phyloP scores from a whole-genome alignment of 2,113 vertebrate genomes.

The Nesospiza acunhae region DNA sequence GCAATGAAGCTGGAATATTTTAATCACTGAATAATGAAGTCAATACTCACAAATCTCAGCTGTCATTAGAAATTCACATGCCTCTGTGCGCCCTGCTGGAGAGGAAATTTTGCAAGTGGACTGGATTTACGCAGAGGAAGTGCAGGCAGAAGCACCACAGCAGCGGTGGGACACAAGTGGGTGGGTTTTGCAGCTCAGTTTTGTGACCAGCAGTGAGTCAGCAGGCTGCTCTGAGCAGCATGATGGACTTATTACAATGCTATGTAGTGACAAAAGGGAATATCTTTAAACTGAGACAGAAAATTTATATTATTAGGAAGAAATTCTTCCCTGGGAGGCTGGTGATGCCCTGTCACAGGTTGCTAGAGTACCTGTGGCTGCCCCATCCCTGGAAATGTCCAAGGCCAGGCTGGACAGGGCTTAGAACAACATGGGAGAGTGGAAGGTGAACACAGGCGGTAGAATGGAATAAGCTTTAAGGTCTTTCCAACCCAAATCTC shows the following conservation, averaged over 20 bases:
- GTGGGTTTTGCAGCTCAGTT: not conserved
- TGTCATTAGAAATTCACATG: not conserved
- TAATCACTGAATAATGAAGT: conserved; percentile 45
- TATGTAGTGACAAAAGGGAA: not conserved
- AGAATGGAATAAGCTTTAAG: not conserved
- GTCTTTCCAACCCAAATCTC: not conserved
- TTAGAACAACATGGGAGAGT: not conserved
- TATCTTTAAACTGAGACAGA: not conserved
- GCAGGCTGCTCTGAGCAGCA: not conserved
- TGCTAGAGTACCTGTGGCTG: not conserved
- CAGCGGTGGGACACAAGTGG: accelerated
- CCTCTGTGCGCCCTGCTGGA: not conserved
- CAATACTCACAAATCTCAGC: conserved; percentile 1
- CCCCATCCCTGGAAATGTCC: not conserved
- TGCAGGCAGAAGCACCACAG: not conserved
- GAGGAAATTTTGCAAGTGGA: not conserved
- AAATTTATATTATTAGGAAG: not conserved
- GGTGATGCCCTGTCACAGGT: not conserved
- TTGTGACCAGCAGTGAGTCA: not conserved
- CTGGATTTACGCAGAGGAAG: not conserved
- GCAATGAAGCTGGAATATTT: not conserved
- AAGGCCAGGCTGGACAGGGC: not conserved
- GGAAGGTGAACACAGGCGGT: not conserved
- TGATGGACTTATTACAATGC: not conserved
- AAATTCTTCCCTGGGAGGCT: not conserved